Conservation (phyloP, 2,797 vertebrate genomes). For the Heteromormyrus szaboi region DNA sequence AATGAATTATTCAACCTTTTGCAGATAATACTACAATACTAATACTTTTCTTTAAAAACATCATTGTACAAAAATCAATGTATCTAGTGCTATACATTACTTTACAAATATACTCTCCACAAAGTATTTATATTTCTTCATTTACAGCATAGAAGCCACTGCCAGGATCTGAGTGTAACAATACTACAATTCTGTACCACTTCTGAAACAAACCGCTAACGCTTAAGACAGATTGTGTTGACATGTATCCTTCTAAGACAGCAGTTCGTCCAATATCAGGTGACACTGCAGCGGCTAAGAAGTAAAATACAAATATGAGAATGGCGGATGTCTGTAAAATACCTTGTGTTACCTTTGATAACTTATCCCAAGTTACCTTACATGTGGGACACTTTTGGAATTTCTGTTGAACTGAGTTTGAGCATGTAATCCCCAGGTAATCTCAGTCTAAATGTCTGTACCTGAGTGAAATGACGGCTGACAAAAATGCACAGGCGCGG, state of each 20-base stretch:
- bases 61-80: not conserved
- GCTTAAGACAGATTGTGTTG: not conserved
- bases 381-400: not conserved
- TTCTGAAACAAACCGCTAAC: not conserved
- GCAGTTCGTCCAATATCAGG: not conserved
- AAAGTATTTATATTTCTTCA: not conserved
- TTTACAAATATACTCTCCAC: not conserved
- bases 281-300: not conserved
- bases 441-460: conserved; percentile 38
- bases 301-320: not conserved
- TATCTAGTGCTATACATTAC: not conserved
- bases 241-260: not conserved
- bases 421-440: not conserved
- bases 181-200: not conserved
- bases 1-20: not conserved
- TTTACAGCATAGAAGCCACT: not conserved
- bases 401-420: not conserved
- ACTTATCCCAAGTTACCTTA: not conserved
- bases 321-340: not conserved
- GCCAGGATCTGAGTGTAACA: not conserved
- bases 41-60: not conserved
- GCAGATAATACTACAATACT: not conserved
- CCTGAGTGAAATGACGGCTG: conserved; percentile 36
- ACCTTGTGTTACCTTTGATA: not conserved
- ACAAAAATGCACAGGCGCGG: conserved; percentile 39